Evolutionary conservation across 92 coral and sea anemone genomes (phyloP).

Genomic region (Plumapathes pennacea): DNA sequence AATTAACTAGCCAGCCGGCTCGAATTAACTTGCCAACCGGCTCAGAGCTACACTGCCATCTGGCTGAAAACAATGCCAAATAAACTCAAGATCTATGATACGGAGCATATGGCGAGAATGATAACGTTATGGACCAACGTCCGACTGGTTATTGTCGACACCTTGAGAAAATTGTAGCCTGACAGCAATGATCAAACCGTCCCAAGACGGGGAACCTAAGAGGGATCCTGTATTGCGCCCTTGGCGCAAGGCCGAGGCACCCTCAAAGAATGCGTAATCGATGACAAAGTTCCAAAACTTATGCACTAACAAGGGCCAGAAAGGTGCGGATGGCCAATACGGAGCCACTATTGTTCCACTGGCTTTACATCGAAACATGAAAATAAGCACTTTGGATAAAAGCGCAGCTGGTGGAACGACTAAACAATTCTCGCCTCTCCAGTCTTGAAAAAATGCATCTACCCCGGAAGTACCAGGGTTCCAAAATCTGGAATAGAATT

Average conservation of each 20-base stretch:
- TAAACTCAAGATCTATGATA: background rate
- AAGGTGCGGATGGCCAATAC: conserved; percentile 45
- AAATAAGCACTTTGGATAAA: conserved; percentile 10
- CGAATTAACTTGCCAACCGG: too few relatives aligned
- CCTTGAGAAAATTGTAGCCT: conserved; percentile 1
- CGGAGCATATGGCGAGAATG: too few relatives aligned
- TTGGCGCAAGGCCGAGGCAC: conserved; percentile 4
- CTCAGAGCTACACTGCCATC: conserved; percentile 1
- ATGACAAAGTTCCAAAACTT: background rate
- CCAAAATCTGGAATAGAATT: conserved; percentile 45
- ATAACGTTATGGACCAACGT: too few relatives aligned
- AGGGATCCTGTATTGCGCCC: conserved; percentile 25
- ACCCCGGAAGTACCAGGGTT: conserved; percentile 33
- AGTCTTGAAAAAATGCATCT: conserved; percentile 17
- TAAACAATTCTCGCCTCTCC: conserved; percentile 13
- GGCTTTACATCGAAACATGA: conserved; percentile 10
- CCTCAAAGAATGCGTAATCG: conserved; percentile 1
- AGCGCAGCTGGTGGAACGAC: conserved; percentile 23
- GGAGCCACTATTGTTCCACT: conserved; percentile 38
- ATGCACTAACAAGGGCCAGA: conserved; percentile 36
- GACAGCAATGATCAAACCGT: conserved; percentile 10
- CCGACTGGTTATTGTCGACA: background rate
- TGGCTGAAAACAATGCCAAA: background rate
- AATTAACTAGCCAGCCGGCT: too few relatives aligned
- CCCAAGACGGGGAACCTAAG: conserved; percentile 27